Conservation (phyloP, 2,113 vertebrate genomes). For the Trogon melanurus region DNA sequence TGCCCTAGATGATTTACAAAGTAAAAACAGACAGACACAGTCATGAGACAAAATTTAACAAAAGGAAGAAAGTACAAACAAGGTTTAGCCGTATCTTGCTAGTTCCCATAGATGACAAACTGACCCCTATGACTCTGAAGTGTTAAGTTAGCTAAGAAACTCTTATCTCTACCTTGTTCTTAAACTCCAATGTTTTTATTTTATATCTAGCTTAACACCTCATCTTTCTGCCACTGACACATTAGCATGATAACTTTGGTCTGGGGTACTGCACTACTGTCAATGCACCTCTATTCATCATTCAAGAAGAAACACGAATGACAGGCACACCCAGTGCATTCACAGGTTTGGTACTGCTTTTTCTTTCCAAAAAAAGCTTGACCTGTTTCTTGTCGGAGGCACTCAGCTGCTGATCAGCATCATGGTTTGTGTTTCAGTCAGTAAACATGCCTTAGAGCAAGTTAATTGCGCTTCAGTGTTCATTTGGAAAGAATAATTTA, state of each 20-base stretch:
- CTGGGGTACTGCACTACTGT: background rate
- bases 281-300: background rate
- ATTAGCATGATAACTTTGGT: conserved; percentile 33
- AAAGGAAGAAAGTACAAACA: background rate
- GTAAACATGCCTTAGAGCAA: background rate
- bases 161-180: conserved; percentile 17
- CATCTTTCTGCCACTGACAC: conserved; percentile 32
- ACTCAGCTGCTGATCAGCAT: background rate
- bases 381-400: conserved; percentile 16
- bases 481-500: background rate
- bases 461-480: background rate
- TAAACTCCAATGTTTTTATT: background rate
- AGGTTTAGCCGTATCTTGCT: background rate
- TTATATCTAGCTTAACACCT: conserved; percentile 25
- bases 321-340: background rate
- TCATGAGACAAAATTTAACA: background rate
- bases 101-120: background rate
- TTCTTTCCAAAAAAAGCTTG: background rate
- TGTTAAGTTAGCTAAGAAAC: conserved; percentile 1
- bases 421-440: background rate
- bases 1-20: background rate
- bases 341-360: background rate
- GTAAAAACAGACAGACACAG: background rate
- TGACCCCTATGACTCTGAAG: conserved; percentile 19
- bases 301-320: background rate